A percentile compares a stretch with the other conserved stretches of the same genome.
Conservation (phyloP, 2,113 vertebrate genomes). For the Bufo gargarizans region DNA sequence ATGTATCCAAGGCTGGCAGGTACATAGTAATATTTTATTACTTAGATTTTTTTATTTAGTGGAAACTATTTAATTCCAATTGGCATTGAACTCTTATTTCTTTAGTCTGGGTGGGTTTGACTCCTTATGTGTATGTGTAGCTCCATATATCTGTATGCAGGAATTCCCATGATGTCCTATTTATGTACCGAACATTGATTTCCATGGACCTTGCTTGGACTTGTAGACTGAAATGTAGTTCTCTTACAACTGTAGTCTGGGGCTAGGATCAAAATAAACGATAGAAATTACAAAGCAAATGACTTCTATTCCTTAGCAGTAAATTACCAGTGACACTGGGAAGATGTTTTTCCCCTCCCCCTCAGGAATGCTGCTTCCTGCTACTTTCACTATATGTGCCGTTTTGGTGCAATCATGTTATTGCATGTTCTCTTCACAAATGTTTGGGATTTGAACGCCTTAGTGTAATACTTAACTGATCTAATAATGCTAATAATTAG, state of each 20-base stretch:
- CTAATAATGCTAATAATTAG: conserved; percentile 28
- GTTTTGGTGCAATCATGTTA: conserved; percentile 45
- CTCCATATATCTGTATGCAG: conserved; percentile 11
- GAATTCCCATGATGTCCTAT: conserved; percentile 17
- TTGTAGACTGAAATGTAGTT: background rate
- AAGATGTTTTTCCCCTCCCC: background rate
- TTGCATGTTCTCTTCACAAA: conserved; percentile 32
- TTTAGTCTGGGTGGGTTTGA: background rate
- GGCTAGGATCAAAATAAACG: conserved; percentile 7
- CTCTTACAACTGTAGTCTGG: background rate
- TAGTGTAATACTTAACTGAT: conserved; percentile 20
- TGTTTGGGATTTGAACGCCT: conserved; percentile 33
- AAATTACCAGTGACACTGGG: conserved; percentile 16
- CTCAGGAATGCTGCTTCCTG: conserved; percentile 40
- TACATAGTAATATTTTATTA: too few relatives aligned
- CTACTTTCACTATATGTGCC: background rate
- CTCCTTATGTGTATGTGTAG: background rate
- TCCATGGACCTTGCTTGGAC: background rate
- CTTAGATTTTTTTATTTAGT: too few relatives aligned
- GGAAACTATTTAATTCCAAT: too few relatives aligned
- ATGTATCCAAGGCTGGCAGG: too few relatives aligned
- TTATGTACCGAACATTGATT: background rate
- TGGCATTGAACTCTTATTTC: background rate
- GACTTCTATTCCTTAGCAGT: conserved; percentile 20
- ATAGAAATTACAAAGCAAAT: background rate